Conservation (phyloP, 2,113 vertebrate species). For the Poeciliopsis retropinna region DNA sequence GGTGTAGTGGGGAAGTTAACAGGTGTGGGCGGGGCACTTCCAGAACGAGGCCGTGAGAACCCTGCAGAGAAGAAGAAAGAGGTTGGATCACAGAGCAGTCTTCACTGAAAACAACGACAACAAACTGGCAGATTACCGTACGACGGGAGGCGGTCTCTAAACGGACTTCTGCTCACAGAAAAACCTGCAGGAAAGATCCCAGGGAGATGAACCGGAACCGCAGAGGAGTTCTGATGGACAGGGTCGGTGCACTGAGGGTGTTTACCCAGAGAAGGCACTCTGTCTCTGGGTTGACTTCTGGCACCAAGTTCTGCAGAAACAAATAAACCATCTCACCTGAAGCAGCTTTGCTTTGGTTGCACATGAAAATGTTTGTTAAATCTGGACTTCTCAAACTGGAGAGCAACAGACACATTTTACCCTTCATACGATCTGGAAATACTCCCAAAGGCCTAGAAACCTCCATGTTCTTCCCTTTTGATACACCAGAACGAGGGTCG, state of each 20-base stretch:
- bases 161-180: conserved; percentile 59
- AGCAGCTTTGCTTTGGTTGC: not conserved
- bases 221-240: not conserved
- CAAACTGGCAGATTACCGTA: conserved; percentile 49
- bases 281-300: conserved; percentile 66
- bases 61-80: conserved; percentile 71
- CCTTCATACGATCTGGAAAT: not conserved
- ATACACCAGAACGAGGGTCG: not conserved
- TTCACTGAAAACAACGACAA: not conserved
- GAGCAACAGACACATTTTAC: not conserved
- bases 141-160: conserved; percentile 60
- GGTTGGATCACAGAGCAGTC: not conserved
- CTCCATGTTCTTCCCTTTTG: not conserved
- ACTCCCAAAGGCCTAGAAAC: not conserved
- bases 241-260: not conserved
- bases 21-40: conserved; percentile 90
- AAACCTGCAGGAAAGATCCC: conserved; percentile 50
- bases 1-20: conserved; percentile 88
- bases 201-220: not conserved
- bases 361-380: no score
- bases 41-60: conserved; percentile 90
- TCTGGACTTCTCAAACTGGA: not conserved
- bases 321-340: conserved; percentile 1
- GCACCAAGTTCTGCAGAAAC: conserved; percentile 51
- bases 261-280: conserved; percentile 73